Base-by-base conservation (phyloP, 1,140 invertebrate species). In the Diploscapter pachys region DNA sequence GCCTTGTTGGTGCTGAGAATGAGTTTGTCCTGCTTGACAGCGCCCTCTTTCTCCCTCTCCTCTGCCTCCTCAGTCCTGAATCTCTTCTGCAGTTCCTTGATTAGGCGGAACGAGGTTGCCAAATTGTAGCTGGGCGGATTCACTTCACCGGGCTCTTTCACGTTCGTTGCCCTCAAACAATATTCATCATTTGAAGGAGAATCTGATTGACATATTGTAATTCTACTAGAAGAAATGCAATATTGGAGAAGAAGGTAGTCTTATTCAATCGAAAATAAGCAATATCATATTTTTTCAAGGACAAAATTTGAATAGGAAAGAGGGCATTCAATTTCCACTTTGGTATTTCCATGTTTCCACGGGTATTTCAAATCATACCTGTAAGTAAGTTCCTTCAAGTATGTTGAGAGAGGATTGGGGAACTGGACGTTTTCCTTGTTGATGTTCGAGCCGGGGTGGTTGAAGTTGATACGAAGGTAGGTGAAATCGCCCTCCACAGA, bases 21-120 rank as follows among this genome's bases (percentile, higher is more conserved):
- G n/a, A 99, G 88, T 5, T 93, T 95, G 87, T 99, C 97, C 88
- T 99, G 97, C 88, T 99, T 98, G 0, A 99, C 96, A 66, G 99
- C 90, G 68, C 89, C 88, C 87, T 99, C 96, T 80, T 97, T 98
- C 86, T 99, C 96, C 79, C 94, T 91, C 87, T 99, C 96, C 87
- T 99, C 96, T 1, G 95, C 94, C 87, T 99, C 97, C 73, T 96
- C 89, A 0, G 94, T 98, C 88, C 96, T 97, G 85, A 76, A 99
- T 85, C 94, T 96, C 86, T 99, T 98, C 87, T 99, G 97, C 53
- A 99, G 94, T 89, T 99, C 96, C 87, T 99, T 99, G 81, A 99
- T 99, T 5, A 98, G 88, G 72, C 96, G 90, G 86, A 96, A 98
- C 2, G 95, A 95, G 53, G 94, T 98, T 83, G 95, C 96, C 5